Evolutionary conservation across 92 coral and sea anemone species (phyloP), one percentile per base, ranked within the genome.

Genomic region (Micromussa lordhowensis): DNA sequence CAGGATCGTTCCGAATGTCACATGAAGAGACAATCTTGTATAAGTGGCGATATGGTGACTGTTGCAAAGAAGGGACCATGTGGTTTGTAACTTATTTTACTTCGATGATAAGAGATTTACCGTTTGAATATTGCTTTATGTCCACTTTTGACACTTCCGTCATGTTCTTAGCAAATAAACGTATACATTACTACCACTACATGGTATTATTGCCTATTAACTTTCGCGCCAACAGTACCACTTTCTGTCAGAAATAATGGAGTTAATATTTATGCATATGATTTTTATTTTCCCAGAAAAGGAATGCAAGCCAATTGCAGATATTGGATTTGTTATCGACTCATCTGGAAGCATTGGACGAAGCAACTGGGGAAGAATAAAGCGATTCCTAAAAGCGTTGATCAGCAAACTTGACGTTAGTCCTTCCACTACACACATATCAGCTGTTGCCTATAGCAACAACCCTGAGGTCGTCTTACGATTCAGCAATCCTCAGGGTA

Each of bases 341-440:
- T 89, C 95, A 9, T 92, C 95, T 17, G 98, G 95, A 22, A 92
- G 94, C 82, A 88, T 94, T 35, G 95, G 95, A 29, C 73, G 78
- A 4, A 75, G 68, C 18, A 90, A 93, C 91, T 94, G 95, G 90
- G 91, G 36, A 22, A 87, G 77, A 64, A 49, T 82, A 79, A 92
- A 94, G 91, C 78, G 58, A 28, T 94, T 94, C 85, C 78, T 94
- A 26, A 81, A 77, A 53, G 82, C 90, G n/a, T 59, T 93, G 10
- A 71, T 93, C 26, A 84, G 88, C 69, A 83, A 88, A 77, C 92
- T 94, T 88, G 90, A 92, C 13, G 88, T 94, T 35, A 86, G 93
- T 24, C 93, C 93, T 19, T 59, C 91, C 30, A 86, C 84, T 15
- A 88, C 94, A 63, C 98, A 79, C 81, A 91, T 92, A 54, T 93